Percentiles rank a stretch among this genome's conserved stretches.
phyloP scores from a whole-genome alignment of 2,888 invertebrate genomes.

The Thereva unica region DNA sequence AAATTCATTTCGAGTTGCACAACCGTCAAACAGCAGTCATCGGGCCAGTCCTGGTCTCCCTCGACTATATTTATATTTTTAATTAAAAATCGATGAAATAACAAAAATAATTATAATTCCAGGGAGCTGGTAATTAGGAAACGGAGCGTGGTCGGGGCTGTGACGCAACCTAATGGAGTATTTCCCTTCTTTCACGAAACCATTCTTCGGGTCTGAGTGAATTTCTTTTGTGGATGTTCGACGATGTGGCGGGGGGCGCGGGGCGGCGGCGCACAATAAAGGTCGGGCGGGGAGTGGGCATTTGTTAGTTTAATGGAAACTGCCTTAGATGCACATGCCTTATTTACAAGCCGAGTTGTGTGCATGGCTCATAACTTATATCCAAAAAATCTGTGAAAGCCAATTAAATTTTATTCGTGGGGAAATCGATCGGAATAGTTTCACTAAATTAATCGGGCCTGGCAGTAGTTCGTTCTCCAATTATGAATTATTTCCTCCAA shows the following conservation, averaged over 20 bases:
- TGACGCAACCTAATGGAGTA: slow-evolving; percentile 7
- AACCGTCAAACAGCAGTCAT: slow-evolving; percentile 17
- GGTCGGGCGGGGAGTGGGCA: no score
- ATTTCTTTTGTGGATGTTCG: neutral
- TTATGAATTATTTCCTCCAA: no score
- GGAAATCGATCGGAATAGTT: no score
- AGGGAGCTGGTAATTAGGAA: slow-evolving; percentile 17
- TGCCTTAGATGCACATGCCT: no score
- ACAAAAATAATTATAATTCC: slow-evolving; percentile 32
- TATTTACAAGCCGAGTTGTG: no score
- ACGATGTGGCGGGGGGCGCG: neutral
- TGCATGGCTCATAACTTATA: no score
- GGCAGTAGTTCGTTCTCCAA: no score
- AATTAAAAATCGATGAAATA: slow-evolving; percentile 38
- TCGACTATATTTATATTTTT: slow-evolving; percentile 34
- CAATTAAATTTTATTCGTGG: no score
- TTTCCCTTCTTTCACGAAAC: slow-evolving; percentile 3
- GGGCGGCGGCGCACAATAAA: no score
- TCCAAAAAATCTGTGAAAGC: no score
- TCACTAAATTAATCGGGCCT: no score
- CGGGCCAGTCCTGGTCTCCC: slow-evolving; percentile 7
- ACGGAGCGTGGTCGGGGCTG: neutral
- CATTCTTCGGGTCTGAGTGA: neutral
- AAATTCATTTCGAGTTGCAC: slow-evolving; percentile 30
- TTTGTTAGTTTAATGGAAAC: no score